Evolutionary conservation across 2,797 vertebrate species (phyloP).

Genomic region (Pelochelys cantorii): DNA sequence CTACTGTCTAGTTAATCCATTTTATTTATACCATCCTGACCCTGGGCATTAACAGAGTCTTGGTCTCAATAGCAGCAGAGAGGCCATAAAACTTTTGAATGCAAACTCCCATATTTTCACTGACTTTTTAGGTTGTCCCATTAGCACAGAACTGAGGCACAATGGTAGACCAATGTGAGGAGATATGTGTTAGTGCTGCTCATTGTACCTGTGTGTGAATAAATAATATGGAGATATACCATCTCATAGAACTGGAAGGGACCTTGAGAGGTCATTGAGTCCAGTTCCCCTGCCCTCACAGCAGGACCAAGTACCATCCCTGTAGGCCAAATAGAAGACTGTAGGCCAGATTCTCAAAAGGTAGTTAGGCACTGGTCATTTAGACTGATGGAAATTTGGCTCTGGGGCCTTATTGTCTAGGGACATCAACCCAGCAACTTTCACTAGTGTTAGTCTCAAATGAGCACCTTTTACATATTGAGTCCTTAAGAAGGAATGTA

Average conservation of each 20-base stretch:
- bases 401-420: neutral
- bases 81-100: neutral
- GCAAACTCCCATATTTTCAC: neutral
- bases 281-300: too few species aligned
- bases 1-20: accelerated
- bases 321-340: neutral
- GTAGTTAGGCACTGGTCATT: neutral
- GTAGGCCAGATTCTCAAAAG: neutral
- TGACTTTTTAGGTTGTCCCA: neutral
- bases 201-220: neutral
- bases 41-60: accelerated
- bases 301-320: too few species aligned
- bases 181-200: neutral
- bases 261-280: too few species aligned
- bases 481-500: neutral
- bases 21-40: neutral
- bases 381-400: neutral
- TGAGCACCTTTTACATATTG: neutral
- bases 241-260: too few species aligned
- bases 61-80: neutral
- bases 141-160: neutral
- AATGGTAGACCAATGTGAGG: neutral
- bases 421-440: neutral
- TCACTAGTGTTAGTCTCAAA: neutral
- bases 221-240: neutral